These are phyloP conservation scores for Cariama cristata DNA, from an alignment of 2,113 vertebrate species.

Conservation along the genomic window DNA sequence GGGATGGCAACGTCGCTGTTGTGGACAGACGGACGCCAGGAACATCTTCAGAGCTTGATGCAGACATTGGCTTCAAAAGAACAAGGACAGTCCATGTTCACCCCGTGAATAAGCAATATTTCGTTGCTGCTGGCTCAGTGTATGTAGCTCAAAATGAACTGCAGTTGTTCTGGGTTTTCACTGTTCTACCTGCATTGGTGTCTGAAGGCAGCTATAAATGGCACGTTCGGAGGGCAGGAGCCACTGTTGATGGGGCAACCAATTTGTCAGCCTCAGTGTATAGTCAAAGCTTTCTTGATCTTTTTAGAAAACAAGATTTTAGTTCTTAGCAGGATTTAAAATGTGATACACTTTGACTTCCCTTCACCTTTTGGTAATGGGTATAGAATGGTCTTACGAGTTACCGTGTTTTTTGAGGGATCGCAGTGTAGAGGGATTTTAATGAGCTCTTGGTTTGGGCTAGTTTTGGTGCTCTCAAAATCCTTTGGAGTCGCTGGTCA, in stretches of 20 bases:
- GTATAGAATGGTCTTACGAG: too few species aligned
- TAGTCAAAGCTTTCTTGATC: not conserved
- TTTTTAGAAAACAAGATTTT: not conserved
- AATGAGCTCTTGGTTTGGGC: not conserved
- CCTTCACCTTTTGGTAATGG: not conserved
- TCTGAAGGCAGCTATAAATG: not conserved
- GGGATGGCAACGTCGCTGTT: constrained; percentile 76
- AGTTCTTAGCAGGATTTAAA: not conserved
- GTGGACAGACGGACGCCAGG: constrained; percentile 85
- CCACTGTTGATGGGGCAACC: not conserved
- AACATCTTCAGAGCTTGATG: constrained; percentile 71
- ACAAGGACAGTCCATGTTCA: constrained; percentile 86
- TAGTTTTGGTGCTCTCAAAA: not conserved
- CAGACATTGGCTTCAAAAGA: constrained; percentile 61
- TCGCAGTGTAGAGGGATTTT: accelerated
- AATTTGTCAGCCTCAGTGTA: accelerated
- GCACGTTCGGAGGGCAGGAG: not conserved
- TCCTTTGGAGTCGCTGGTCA: not conserved
- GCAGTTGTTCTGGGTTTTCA: too few species aligned
- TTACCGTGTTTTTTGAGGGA: not conserved
- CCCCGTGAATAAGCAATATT: constrained; percentile 84
- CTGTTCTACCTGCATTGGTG: not conserved
- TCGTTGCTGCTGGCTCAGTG: constrained; percentile 81
- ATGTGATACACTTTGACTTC: not conserved
- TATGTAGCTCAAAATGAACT: constrained; percentile 2